A percentile compares a stretch with the other conserved stretches of the same genome.
These are phyloP conservation scores for Ictalurus punctatus DNA, from an alignment of 2,113 vertebrate genomes.

Conservation along the genomic window DNA sequence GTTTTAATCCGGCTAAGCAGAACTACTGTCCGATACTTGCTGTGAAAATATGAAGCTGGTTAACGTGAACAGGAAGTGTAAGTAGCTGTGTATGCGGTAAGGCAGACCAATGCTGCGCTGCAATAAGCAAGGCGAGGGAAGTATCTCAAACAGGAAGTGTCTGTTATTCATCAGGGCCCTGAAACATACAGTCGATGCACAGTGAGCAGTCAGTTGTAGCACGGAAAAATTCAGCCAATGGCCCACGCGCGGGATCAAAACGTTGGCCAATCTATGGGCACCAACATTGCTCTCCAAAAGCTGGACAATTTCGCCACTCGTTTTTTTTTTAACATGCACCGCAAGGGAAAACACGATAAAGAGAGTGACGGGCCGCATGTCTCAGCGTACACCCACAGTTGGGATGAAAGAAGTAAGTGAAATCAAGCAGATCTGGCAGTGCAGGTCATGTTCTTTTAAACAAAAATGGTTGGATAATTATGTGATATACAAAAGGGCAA, in stretches of 20 bases:
- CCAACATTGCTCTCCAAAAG: slow-evolving; percentile 77
- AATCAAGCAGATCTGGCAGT: background rate
- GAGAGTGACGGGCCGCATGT: slow-evolving; percentile 78
- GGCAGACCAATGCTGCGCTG: slow-evolving; percentile 60
- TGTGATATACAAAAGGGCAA: background rate
- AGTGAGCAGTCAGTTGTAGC: slow-evolving; percentile 58
- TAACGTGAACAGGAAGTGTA: slow-evolving; percentile 71
- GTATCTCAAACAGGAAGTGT: slow-evolving; percentile 83
- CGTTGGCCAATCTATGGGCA: slow-evolving; percentile 65
- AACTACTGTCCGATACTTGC: background rate
- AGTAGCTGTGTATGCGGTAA: slow-evolving; percentile 66
- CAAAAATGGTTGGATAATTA: background rate
- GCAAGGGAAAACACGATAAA: slow-evolving; percentile 80
- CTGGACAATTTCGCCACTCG: slow-evolving; percentile 85
- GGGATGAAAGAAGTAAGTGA: slow-evolving; percentile 91
- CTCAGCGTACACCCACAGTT: slow-evolving; percentile 79
- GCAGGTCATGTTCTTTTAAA: background rate
- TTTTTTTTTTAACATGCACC: slow-evolving; percentile 79
- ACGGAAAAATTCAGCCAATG: slow-evolving; percentile 70
- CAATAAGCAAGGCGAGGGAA: slow-evolving; percentile 59
- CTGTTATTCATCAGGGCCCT: slow-evolving; percentile 57
- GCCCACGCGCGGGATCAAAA: slow-evolving; percentile 80
- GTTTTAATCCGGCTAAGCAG: background rate
- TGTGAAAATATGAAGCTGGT: slow-evolving; percentile 22
- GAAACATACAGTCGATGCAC: slow-evolving; percentile 63